phyloP scores from a whole-genome alignment of 2,113 vertebrate genomes.

The Mystacornis crossleyi region DNA sequence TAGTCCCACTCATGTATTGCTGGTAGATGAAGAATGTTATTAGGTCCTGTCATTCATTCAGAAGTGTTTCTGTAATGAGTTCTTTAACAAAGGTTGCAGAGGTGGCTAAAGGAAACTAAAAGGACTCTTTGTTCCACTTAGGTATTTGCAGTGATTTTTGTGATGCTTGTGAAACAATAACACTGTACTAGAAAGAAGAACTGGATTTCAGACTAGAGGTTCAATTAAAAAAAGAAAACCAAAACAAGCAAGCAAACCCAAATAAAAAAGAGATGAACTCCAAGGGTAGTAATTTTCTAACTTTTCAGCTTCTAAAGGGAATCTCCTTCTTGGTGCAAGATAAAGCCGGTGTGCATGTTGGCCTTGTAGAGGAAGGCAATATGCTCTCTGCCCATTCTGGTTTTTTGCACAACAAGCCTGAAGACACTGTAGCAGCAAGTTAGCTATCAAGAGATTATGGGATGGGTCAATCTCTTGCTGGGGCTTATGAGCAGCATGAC shows the following conservation, averaged over 20 bases:
- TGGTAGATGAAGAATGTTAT: not conserved
- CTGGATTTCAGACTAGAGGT: not conserved
- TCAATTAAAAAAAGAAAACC: not conserved
- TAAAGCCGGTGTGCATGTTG: not conserved
- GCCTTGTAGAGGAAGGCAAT: not conserved
- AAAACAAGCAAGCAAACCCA: not conserved
- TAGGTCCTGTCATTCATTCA: not conserved
- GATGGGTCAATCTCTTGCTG: not conserved
- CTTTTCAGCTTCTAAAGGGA: not conserved
- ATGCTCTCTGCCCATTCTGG: accelerated
- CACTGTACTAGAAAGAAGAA: not conserved
- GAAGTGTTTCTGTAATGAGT: not conserved
- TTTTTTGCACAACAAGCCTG: not conserved
- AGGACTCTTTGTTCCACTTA: not conserved
- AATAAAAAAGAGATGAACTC: not conserved
- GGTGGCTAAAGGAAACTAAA: not conserved
- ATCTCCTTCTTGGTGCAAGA: not conserved
- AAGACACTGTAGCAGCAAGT: not conserved
- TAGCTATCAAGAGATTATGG: not conserved
- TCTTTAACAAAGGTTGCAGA: not conserved
- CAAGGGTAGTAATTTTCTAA: not conserved
- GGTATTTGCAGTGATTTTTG: not conserved
- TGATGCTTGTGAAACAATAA: not conserved
- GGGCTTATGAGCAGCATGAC: not conserved
- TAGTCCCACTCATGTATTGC: not conserved